Percentiles rank a stretch among this genome's conserved stretches.
These are phyloP conservation scores for Monochamus alternatus DNA, from an alignment of 2,888 invertebrate genomes.

Conservation along the genomic window DNA sequence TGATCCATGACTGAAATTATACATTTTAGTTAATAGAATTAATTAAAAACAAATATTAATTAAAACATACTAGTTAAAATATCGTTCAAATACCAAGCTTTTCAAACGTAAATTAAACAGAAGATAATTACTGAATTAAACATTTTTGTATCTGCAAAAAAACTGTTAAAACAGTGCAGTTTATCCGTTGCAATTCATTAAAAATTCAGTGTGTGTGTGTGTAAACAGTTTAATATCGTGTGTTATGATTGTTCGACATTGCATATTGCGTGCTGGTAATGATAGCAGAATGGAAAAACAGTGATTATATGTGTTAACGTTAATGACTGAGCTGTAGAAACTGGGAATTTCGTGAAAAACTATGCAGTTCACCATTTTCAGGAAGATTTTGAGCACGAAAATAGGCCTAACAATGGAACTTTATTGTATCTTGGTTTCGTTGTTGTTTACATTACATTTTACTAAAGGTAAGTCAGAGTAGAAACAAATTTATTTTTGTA, in stretches of 20 bases:
- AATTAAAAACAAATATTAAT: too few relatives aligned
- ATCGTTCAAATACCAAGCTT: too few relatives aligned
- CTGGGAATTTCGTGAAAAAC: conserved; percentile 1
- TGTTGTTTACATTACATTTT: not conserved
- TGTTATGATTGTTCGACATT: conserved; percentile 26
- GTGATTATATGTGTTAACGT: conserved; percentile 37
- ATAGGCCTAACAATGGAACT: conserved; percentile 6
- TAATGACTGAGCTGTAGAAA: conserved; percentile 21
- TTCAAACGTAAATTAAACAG: not conserved
- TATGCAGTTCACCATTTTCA: not conserved
- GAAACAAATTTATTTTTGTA: too few relatives aligned
- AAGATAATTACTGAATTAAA: not conserved
- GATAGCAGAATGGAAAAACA: conserved; percentile 31
- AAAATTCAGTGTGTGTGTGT: conserved; percentile 22
- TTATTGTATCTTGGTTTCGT: not conserved
- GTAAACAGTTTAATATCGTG: conserved; percentile 30
- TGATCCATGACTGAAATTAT: too few relatives aligned
- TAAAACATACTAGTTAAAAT: too few relatives aligned
- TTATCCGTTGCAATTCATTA: conserved; percentile 22
- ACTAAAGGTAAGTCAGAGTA: not conserved
- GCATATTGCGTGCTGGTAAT: conserved; percentile 29
- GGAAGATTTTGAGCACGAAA: conserved; percentile 2
- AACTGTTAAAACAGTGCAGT: not conserved
- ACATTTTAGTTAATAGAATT: too few relatives aligned
- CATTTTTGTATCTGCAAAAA: not conserved